Percentiles rank a stretch among this genome's conserved stretches.
Conservation (phyloP, 2,797 vertebrate species). For the Notamacropus eugenii region DNA sequence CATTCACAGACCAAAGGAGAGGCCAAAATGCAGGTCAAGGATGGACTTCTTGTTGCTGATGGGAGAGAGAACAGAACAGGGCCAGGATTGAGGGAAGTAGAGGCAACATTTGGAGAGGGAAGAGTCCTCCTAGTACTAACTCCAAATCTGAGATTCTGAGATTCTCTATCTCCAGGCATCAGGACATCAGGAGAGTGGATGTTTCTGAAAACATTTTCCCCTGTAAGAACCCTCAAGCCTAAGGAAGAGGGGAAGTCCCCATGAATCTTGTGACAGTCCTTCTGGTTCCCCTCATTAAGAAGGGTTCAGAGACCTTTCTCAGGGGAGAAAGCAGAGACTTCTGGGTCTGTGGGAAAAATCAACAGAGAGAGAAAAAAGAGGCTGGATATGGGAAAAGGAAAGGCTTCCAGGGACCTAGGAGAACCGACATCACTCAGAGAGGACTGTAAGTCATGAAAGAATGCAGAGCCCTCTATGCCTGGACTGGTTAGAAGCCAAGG, state of each 20-base stretch:
- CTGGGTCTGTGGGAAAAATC: neutral
- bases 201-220: neutral
- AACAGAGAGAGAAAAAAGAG: neutral
- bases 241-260: neutral
- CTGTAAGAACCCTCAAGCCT: neutral
- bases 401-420: neutral
- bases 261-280: neutral
- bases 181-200: neutral
- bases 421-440: neutral
- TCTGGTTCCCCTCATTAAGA: neutral
- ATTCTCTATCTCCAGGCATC: neutral
- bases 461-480: neutral
- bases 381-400: neutral
- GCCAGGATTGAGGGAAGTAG: neutral
- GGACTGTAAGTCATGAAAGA: neutral
- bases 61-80: neutral
- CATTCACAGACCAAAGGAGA: neutral
- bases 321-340: neutral
- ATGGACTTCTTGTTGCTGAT: neutral
- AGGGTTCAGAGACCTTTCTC: neutral
- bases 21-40: neutral
- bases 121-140: neutral
- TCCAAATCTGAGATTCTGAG: neutral
- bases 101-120: too few species aligned
- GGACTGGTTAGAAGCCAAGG: neutral